phyloP scores from a whole-genome alignment of 2,113 vertebrate species.

The Tragelaphus imberbis region DNA sequence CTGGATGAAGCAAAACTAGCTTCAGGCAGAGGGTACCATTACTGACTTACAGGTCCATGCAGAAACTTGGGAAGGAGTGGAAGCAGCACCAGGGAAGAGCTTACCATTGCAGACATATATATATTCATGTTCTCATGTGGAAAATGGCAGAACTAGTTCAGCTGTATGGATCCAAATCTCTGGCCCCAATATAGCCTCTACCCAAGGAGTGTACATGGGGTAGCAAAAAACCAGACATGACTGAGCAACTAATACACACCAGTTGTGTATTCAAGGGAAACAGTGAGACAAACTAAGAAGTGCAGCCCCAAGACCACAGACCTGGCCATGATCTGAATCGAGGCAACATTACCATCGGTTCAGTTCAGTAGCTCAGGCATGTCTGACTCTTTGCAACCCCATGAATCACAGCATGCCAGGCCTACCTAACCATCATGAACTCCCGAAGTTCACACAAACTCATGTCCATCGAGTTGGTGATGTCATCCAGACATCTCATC shows the following conservation, averaged over 20 bases:
- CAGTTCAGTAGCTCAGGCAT: no score
- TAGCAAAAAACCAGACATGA: not conserved
- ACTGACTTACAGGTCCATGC: not conserved
- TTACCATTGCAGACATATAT: not conserved
- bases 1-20: not conserved
- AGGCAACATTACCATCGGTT: not conserved
- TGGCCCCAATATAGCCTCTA: not conserved
- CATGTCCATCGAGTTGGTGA: accelerated
- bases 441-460: no score
- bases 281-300: not conserved
- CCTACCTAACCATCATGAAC: no score
- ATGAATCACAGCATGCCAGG: no score
- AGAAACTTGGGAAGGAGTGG: not conserved
- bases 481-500: no score
- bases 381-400: accelerated
- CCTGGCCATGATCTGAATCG: not conserved
- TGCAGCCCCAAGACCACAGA: not conserved
- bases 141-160: not conserved
- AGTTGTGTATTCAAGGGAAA: not conserved
- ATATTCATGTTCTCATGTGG: not conserved
- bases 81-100: not conserved
- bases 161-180: not conserved
- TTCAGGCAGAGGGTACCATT: not conserved
- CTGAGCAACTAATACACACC: not conserved
- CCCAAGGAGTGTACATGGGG: not conserved